Evolutionary conservation across 1,140 invertebrate species (phyloP).

Genomic region (Lasaia peninsularis): DNA sequence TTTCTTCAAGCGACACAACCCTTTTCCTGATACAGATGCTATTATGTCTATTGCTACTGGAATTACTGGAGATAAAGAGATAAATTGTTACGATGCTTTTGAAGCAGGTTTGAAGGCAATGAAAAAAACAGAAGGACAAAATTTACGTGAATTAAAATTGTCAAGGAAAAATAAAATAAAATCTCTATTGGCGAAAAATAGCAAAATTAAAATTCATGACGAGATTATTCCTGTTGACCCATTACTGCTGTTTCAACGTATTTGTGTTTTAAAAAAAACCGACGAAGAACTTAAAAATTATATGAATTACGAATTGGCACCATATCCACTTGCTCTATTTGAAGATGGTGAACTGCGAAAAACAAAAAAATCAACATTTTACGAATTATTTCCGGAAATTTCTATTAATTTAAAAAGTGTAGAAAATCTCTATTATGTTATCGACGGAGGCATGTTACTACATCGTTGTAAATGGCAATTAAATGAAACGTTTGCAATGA

Average conservation of each 20-base stretch:
- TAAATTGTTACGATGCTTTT: constrained; percentile 37
- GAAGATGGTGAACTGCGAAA: constrained; percentile 34
- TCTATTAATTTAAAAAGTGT: constrained; percentile 27
- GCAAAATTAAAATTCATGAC: constrained; percentile 34
- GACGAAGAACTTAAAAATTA: constrained; percentile 34
- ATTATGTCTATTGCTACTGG: constrained; percentile 43
- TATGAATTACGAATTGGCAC: constrained; percentile 36
- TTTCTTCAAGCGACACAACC: constrained; percentile 36
- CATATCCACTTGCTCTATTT: constrained; percentile 37
- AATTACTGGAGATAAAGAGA: constrained; percentile 33
- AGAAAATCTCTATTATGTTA: constrained; percentile 31
- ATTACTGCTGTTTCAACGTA: constrained; percentile 35
- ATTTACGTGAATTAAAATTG: constrained; percentile 44
- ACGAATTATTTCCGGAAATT: constrained; percentile 35
- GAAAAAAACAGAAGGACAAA: constrained; percentile 31
- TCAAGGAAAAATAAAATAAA: constrained; percentile 30
- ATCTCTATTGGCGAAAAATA: constrained; percentile 29
- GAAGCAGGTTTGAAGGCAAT: constrained; percentile 38
- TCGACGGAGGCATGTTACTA: constrained; percentile 40
- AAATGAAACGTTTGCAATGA: constrained; percentile 28
- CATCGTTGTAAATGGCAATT: constrained; percentile 30
- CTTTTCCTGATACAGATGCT: constrained; percentile 36
- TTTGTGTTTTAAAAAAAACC: constrained; percentile 33
- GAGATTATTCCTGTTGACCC: constrained; percentile 34
- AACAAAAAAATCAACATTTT: constrained; percentile 5